Conservation (phyloP, 2,113 vertebrate species). For the rabbit (Oryctolagus cuniculus) region mOryCun1.1 NC_091434.1:36804001-36804500, state of each 20-base stretch:
- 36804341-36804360: not conserved
- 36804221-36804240: conserved; percentile 24
- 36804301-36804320: not conserved
- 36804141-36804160: not conserved
- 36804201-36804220: not conserved
- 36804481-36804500: too few relatives aligned
- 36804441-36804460: too few relatives aligned
- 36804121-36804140: not conserved
- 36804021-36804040: not conserved
- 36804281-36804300: conserved; percentile 3
- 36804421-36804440: too few relatives aligned
- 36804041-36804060: not conserved
- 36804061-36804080: not conserved
- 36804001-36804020: too few relatives aligned
- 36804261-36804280: not conserved
- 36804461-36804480: too few relatives aligned
- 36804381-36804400: conserved; percentile 21
- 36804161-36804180: not conserved
- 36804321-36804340: not conserved
- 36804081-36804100: not conserved
- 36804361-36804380: not conserved
- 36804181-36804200: not conserved
- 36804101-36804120: not conserved
- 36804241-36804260: not conserved
- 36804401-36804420: not conserved